A percentile compares a stretch with the other conserved stretches of the same genome.
Evolutionary conservation across 2,797 vertebrate species (phyloP).

Genomic region (Capromys pilorides): DNA sequence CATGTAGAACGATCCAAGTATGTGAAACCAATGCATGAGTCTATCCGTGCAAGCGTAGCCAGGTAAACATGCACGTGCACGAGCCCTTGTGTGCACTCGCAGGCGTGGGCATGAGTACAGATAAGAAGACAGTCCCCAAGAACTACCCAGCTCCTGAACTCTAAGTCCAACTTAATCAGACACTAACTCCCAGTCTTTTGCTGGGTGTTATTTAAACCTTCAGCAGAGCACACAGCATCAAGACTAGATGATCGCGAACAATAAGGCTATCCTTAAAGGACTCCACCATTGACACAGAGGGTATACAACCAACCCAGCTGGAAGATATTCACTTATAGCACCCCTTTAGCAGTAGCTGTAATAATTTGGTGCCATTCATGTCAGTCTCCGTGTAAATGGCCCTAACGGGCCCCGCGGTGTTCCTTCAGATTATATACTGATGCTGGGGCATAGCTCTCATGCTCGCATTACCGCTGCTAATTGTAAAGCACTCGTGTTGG

Average conservation of each 20-base stretch:
- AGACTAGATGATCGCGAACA: slow-evolving; percentile 74
- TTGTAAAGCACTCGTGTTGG: slow-evolving; percentile 75
- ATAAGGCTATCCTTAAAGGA: slow-evolving; percentile 72
- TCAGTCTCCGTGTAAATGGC: slow-evolving; percentile 80
- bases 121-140: background rate
- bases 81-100: background rate
- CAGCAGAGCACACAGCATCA: slow-evolving; percentile 71
- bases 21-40: background rate
- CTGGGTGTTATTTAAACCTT: slow-evolving; percentile 74
- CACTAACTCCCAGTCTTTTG: slow-evolving; percentile 77
- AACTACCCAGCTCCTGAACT: slow-evolving; percentile 63
- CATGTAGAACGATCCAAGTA: background rate
- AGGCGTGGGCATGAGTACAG: background rate
- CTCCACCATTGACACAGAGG: slow-evolving; percentile 73
- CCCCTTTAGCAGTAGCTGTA: slow-evolving; percentile 70
- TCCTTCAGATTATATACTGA: slow-evolving; percentile 75
- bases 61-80: background rate
- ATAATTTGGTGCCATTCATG: slow-evolving; percentile 81
- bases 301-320: slow-evolving; percentile 60
- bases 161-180: slow-evolving; percentile 78
- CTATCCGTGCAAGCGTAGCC: background rate
- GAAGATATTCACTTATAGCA: slow-evolving; percentile 80
- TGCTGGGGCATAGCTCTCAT: slow-evolving; percentile 70
- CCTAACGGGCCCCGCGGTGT: slow-evolving; percentile 81
- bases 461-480: slow-evolving; percentile 69